Conservation (phyloP, 2,797 vertebrate genomes). For the Sebastes itinus region DNA sequence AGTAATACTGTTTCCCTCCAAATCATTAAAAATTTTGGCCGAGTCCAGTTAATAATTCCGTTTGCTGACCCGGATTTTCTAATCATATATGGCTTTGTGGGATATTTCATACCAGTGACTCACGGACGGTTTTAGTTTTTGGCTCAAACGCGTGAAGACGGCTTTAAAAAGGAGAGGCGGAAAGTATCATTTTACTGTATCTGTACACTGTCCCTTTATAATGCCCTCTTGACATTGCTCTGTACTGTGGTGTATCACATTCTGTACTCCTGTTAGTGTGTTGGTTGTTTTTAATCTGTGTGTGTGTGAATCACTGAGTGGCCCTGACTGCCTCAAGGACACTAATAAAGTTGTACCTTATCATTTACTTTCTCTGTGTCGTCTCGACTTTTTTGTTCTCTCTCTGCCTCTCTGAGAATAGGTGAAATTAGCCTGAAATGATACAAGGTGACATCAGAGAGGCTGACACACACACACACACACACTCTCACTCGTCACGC, state of each 20-base stretch:
- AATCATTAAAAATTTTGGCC: conserved; percentile 45
- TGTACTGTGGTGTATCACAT: not conserved
- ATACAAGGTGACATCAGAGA: conserved; percentile 82
- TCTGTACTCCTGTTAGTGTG: not conserved
- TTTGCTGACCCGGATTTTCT: conserved; percentile 39
- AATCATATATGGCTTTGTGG: conserved; percentile 28
- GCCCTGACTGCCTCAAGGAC: conserved; percentile 54
- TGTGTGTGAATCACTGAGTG: conserved; percentile 3
- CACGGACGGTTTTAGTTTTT: conserved; percentile 13
- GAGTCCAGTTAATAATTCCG: conserved; percentile 51
- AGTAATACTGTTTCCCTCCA: conserved; percentile 49
- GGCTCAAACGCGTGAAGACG: not conserved
- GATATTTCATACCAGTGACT: conserved; percentile 43
- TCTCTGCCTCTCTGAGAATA: conserved; percentile 64
- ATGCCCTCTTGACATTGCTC: not conserved
- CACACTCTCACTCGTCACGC: conserved; percentile 59
- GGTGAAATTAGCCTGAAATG: conserved; percentile 82
- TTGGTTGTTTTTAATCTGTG: conserved; percentile 28
- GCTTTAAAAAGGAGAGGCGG: not conserved
- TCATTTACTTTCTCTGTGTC: conserved; percentile 64
- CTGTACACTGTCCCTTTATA: not conserved
- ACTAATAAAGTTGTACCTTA: conserved; percentile 71
- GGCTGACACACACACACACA: conserved; percentile 44
- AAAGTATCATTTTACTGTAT: not conserved
- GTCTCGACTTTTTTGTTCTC: conserved; percentile 55